These are phyloP conservation scores for Mythimna albipuncta DNA, from an alignment of 2,888 invertebrate species.

Conservation along the genomic window DNA sequence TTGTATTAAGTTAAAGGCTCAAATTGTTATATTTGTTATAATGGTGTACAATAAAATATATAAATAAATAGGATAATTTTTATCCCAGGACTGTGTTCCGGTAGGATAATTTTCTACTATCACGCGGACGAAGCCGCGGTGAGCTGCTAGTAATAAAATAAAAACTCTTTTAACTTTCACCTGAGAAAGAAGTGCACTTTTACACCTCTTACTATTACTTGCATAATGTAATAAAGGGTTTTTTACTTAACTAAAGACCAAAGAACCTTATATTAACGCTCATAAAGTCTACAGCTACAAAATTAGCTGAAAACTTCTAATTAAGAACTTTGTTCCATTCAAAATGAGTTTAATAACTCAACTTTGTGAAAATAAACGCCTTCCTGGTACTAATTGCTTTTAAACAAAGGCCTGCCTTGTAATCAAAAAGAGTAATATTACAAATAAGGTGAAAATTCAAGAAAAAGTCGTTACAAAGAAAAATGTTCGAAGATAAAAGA, in stretches of 20 bases:
- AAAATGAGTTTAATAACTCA: conserved; percentile 46
- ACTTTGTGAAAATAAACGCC: conserved; percentile 47
- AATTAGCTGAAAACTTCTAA: conserved; percentile 37
- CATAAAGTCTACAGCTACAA: conserved; percentile 19
- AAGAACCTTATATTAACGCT: conserved; percentile 3
- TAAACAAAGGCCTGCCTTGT: conserved; percentile 41
- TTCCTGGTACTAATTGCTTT: conserved; percentile 42
- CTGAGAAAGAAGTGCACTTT: not conserved
- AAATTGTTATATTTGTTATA: no score
- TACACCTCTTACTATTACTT: no score
- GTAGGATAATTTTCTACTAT: no score
- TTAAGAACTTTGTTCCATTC: conserved; percentile 27
- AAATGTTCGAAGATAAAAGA: conserved; percentile 48
- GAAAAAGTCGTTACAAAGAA: conserved; percentile 49
- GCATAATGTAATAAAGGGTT: not conserved
- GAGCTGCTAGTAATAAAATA: not conserved
- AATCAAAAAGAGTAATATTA: conserved; percentile 59
- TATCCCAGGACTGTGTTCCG: no score
- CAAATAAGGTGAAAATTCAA: conserved; percentile 58
- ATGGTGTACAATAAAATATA: no score
- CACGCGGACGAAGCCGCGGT: no score
- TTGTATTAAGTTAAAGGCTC: no score
- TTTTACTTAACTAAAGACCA: not conserved
- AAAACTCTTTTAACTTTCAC: not conserved
- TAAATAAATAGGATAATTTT: no score